Percentiles rank a stretch among this genome's conserved stretches.
These are phyloP conservation scores for Drosophila nr. fundita DNA, from an alignment of 2,888 invertebrate species.

Conservation along the genomic window DNA sequence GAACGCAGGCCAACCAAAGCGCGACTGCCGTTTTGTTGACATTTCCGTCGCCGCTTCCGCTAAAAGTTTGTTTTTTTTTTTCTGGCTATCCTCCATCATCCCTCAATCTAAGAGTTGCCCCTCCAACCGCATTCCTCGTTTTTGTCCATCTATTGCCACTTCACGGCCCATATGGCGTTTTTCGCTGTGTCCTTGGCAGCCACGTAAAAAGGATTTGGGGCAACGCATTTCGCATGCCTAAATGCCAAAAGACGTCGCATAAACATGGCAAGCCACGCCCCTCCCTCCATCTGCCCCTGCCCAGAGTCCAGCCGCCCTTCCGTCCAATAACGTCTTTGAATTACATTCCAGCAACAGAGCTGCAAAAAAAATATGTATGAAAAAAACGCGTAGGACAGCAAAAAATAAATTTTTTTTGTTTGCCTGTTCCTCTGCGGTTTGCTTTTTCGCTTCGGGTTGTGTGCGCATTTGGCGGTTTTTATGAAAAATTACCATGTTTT, in stretches of 20 bases:
- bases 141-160: conserved; percentile 32
- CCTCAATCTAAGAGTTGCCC: conserved; percentile 25
- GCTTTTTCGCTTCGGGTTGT: conserved; percentile 70
- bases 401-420: conserved; percentile 54
- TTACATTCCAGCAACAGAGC: conserved; percentile 54
- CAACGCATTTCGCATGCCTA: conserved; percentile 78
- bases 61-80: conserved; percentile 66
- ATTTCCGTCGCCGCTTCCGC: conserved; percentile 73
- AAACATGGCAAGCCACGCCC: conserved; percentile 71
- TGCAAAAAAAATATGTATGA: conserved; percentile 28
- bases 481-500: conserved; percentile 80
- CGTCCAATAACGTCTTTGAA: conserved; percentile 65
- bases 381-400: conserved; percentile 72
- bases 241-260: conserved; percentile 80
- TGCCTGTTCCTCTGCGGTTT: conserved; percentile 57
- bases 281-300: conserved; percentile 22
- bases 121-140: neutral
- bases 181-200: conserved; percentile 65
- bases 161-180: conserved; percentile 50
- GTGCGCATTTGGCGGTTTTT: conserved; percentile 80
- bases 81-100: conserved; percentile 31
- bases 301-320: neutral
- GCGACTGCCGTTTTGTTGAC: conserved; percentile 71
- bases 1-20: conserved; percentile 14
- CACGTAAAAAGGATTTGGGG: conserved; percentile 77